Evolutionary conservation across 2,888 invertebrate genomes (phyloP), one percentile per base, ranked within the genome.

Genomic region (Cheiracanthium punctorium): DNA sequence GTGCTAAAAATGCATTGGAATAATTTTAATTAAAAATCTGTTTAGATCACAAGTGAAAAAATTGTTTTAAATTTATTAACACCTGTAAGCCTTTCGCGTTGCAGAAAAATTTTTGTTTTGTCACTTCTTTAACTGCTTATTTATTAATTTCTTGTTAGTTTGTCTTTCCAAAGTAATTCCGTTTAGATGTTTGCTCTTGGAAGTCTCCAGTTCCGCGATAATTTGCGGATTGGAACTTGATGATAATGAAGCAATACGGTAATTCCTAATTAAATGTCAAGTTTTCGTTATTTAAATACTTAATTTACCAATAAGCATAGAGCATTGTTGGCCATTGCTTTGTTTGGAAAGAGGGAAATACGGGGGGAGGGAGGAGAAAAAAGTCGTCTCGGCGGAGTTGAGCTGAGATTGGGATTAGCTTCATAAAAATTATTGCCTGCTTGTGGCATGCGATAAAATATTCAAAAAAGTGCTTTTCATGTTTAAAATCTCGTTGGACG

Each of bases 361-460:
- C 20, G 14, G 14, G 48, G 30, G 20, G 8, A 37, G 41, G 30
- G 29, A 41, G 33, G 28, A 69, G 58, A 82, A 82, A 70, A 82
- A 82, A 64, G 30, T 37, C 41, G 64, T 29, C 73, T 71, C 28
- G 17, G 32, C 20, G 69, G 48, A 69, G 48, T 37, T 37, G 43
- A 58, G 5, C 10, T 37, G 37, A 7, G 30, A 12, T 48, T 29
- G n/a, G 48, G 58, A 75, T 82, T 75, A 76, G 75, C 32, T 76
- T 8, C 29, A 76, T 70, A 72, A 82, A 82, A 82, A 82, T 76
- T 72, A 82, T 72, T 76, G 72, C 41, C 33, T 72, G 82, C 65
- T 72, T 52, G 29, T 52, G 69, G 79, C 69, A 67, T 8, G 28
- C 24, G 74, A 84, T 84, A 29, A 77, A 77, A 84, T 73, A 77